A percentile compares a stretch with the other conserved stretches of the same genome.
phyloP scores from a whole-genome alignment of 2,888 invertebrate species.

The Pocota personata region DNA sequence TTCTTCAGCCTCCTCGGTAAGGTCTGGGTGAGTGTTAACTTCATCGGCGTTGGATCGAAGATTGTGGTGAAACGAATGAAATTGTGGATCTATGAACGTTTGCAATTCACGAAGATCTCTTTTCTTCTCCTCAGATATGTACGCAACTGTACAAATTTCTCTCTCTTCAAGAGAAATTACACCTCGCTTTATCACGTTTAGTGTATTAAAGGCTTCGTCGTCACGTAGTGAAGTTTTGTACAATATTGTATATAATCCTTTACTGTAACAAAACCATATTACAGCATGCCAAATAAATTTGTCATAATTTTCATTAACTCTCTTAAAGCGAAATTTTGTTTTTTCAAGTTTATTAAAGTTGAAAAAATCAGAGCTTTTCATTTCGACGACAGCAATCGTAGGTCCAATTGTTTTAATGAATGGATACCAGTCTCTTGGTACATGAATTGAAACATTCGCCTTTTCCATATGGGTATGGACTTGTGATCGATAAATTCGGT shows the following conservation, averaged over 20 bases:
- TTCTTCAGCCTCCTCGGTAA: neutral
- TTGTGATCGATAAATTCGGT: neutral
- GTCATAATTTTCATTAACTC: neutral
- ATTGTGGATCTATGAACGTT: too few relatives aligned
- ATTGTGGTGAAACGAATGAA: too few relatives aligned
- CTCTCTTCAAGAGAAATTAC: neutral
- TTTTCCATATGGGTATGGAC: neutral
- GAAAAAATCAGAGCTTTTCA: neutral
- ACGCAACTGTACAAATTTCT: too few relatives aligned
- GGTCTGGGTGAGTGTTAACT: too few relatives aligned
- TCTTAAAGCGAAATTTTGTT: neutral
- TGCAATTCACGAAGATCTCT: too few relatives aligned
- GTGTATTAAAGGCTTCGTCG: slow-evolving; percentile 4
- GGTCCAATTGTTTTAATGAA: neutral
- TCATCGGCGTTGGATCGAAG: too few relatives aligned
- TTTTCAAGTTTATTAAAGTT: neutral
- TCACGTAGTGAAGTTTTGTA: slow-evolving; percentile 2
- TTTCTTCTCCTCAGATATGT: too few relatives aligned
- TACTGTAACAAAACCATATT: too few relatives aligned
- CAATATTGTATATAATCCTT: neutral
- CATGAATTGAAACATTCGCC: too few relatives aligned
- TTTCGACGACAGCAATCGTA: too few relatives aligned
- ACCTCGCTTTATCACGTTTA: neutral
- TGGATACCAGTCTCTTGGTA: too few relatives aligned
- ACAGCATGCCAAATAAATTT: neutral